Evolutionary conservation across 2,888 invertebrate species (phyloP).

Genomic region (Vanessa cardui): DNA sequence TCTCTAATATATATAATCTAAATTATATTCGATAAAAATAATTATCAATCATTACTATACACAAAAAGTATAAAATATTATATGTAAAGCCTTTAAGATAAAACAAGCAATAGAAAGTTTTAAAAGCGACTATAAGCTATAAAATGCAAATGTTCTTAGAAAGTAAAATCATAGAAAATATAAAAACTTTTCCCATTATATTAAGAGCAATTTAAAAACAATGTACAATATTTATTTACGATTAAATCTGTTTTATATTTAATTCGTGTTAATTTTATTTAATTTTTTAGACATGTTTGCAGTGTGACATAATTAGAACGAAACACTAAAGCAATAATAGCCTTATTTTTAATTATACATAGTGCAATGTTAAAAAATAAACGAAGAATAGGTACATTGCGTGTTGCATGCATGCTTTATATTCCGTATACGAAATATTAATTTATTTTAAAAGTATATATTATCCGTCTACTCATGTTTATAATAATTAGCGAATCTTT

Average conservation of each 20-base stretch:
- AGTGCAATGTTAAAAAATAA: too few species aligned
- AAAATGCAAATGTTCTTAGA: slow-evolving; percentile 6
- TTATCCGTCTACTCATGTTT: too few species aligned
- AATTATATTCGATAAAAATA: background rate
- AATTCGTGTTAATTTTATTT: background rate
- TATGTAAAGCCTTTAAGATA: background rate
- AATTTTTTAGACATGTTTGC: too few species aligned
- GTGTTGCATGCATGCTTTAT: background rate
- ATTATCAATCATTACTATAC: background rate
- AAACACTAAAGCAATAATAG: too few species aligned
- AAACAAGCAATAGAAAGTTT: slow-evolving; percentile 4
- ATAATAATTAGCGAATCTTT: too few species aligned
- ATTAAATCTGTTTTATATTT: background rate
- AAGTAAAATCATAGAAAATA: slow-evolving; percentile 13
- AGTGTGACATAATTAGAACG: too few species aligned
- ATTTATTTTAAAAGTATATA: too few species aligned
- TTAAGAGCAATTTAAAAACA: background rate
- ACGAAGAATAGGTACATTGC: background rate
- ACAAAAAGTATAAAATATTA: background rate
- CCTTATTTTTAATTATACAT: too few species aligned
- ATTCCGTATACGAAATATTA: background rate
- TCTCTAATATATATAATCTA: too few species aligned
- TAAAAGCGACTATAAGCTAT: slow-evolving; percentile 4
- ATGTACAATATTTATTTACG: background rate
- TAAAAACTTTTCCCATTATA: background rate